Evolutionary conservation across 2,888 invertebrate species (phyloP), one percentile per base, ranked within the genome.

Genomic region (Lucinisca nassula): DNA sequence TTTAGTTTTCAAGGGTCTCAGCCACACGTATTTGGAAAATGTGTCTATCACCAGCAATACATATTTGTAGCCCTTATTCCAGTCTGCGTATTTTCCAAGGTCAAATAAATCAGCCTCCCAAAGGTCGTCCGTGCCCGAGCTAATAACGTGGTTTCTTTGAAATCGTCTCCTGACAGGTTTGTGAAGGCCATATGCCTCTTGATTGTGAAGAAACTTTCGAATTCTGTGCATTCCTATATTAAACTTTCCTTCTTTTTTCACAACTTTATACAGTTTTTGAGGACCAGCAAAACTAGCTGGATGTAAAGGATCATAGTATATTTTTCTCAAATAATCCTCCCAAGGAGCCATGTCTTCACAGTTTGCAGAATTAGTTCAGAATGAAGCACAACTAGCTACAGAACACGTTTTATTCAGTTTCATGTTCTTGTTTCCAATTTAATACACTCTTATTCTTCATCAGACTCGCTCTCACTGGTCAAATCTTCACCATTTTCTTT

Each of bases 61-160:
- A 27, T 79, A 84, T 4, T 51, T 75, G 21, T 38, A 80, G 14
- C 81, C 86, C 17, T 81, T 24, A 30, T 82, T 86, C 30, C 74
- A 77, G 35, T 82, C 78, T 1, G 38, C 35, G 74, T 82, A 84
- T 55, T 89, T 85, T 14, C 51, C 67, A 85, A 89, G 82, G 45
- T 80, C 90, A 32, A 88, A 86, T 3, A 88, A 67, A 72, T 91
- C 85, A 3, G 82, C 84, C 83, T 78, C 74, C 89, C 91, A 89
- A 17, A 88, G 70, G 51, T 91, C 89, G 61, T 89, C 89, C n/a
- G 72, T 91, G 14, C 87, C 85, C 1, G 81, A 70, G 10, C 75
- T 72, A 12, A 83, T 45, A 1, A 87, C 58, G 38, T 40, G 84
- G 24, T 84, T 84, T 70, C 84, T 73, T 35, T 70, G 38, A 40